phyloP scores from a whole-genome alignment of 2,113 vertebrate species.

The Pelvicachromis taeniatus region DNA sequence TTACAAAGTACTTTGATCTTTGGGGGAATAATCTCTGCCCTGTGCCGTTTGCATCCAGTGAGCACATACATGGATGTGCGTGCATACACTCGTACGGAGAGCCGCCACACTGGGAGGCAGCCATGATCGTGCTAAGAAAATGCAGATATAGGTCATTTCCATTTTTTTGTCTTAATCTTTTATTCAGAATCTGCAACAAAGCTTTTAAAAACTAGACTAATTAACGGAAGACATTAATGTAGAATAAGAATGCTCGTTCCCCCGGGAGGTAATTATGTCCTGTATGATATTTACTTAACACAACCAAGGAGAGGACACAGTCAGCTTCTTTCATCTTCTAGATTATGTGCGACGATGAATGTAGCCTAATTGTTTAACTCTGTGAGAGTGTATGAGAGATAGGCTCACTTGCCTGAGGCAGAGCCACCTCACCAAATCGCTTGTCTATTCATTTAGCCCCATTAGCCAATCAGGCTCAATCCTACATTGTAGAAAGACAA shows the following conservation, averaged over 20 bases:
- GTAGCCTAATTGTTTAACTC: neutral
- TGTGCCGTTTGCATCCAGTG: neutral
- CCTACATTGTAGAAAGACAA: neutral
- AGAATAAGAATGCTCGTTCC: slow-evolving; percentile 49
- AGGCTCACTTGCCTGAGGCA: slow-evolving; percentile 34
- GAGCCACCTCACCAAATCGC: slow-evolving; percentile 13
- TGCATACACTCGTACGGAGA: neutral
- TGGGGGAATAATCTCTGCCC: neutral
- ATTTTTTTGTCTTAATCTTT: slow-evolving; percentile 31
- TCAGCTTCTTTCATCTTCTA: slow-evolving; percentile 53
- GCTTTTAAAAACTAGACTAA: slow-evolving; percentile 50
- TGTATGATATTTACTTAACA: slow-evolving; percentile 69
- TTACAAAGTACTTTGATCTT: neutral
- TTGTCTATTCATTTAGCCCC: slow-evolving; percentile 35
- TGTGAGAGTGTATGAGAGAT: neutral
- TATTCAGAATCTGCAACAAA: slow-evolving; percentile 42
- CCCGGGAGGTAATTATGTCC: slow-evolving; percentile 69
- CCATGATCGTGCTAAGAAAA: slow-evolving; percentile 14
- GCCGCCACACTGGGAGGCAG: neutral
- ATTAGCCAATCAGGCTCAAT: slow-evolving; percentile 33
- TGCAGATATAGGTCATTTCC: slow-evolving; percentile 58
- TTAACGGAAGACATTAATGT: slow-evolving; percentile 63
- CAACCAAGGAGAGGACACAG: slow-evolving; percentile 30
- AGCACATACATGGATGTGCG: neutral
- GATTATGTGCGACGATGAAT: neutral